These are phyloP conservation scores for Chamaea fasciata DNA, from an alignment of 2,113 vertebrate species.

Conservation along the genomic window DNA sequence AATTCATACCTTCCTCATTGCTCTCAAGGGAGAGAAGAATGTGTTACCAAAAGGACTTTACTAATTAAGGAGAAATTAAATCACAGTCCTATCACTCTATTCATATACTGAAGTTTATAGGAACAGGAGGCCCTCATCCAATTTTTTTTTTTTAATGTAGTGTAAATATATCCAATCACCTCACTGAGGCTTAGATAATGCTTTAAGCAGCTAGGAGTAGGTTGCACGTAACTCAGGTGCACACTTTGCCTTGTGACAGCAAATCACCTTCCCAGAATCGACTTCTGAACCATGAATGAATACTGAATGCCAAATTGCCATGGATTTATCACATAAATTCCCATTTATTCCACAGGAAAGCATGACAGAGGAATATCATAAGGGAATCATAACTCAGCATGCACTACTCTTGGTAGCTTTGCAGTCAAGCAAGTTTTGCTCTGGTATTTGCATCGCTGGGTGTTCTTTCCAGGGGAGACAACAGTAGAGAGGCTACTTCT, in stretches of 20 bases:
- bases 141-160: background rate
- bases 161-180: background rate
- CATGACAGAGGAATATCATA: background rate
- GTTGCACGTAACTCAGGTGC: background rate
- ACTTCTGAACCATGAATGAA: background rate
- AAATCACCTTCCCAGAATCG: background rate
- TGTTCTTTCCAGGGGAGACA: background rate
- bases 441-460: background rate
- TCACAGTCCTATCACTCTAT: background rate
- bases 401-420: background rate
- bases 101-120: background rate
- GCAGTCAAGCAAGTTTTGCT: background rate
- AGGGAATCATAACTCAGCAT: background rate
- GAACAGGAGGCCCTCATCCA: background rate
- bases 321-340: background rate
- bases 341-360: background rate
- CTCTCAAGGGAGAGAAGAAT: background rate
- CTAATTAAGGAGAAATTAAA: background rate
- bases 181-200: background rate
- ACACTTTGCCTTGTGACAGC: background rate
- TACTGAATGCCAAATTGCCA: background rate
- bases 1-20: background rate
- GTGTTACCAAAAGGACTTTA: background rate
- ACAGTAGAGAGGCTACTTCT: background rate
- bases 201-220: background rate